Conservation (phyloP, 2,888 invertebrate genomes). For the Papilio demoleus region DNA sequence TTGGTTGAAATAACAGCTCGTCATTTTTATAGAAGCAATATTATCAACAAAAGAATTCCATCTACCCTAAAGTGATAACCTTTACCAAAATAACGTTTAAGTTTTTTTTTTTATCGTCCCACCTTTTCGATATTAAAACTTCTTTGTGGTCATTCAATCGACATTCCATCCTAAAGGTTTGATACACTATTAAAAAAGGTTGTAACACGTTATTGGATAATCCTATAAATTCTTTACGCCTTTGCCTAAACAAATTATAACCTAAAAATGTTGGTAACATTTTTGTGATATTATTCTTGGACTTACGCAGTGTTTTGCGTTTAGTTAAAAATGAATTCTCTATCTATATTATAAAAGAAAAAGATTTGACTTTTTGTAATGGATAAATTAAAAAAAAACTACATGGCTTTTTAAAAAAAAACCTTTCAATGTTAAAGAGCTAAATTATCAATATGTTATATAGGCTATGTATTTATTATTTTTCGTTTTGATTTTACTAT, state of each 20-base stretch:
- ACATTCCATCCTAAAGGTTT: constrained; percentile 8
- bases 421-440: too few species aligned
- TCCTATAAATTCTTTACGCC: not conserved
- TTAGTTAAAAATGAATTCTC: too few species aligned
- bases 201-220: not conserved
- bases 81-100: constrained; percentile 1
- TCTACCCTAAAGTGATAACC: not conserved
- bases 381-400: too few species aligned
- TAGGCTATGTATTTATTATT: too few species aligned
- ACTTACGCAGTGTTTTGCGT: too few species aligned
- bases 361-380: too few species aligned
- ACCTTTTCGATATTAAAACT: constrained; percentile 14
- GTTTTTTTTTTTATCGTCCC: not conserved
- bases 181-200: constrained; percentile 1
- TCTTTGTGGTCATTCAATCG: constrained; percentile 6
- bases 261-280: not conserved
- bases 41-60: constrained; percentile 16
- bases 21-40: constrained; percentile 12
- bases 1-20: constrained; percentile 1
- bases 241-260: not conserved
- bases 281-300: too few species aligned
- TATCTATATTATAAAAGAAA: too few species aligned
- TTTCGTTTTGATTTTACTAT: too few species aligned
- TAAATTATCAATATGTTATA: too few species aligned
- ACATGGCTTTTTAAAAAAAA: too few species aligned